Evolutionary conservation across 2,113 vertebrate genomes (phyloP), one percentile per base, ranked within the genome.

Genomic region (Cinclus cinclus): DNA sequence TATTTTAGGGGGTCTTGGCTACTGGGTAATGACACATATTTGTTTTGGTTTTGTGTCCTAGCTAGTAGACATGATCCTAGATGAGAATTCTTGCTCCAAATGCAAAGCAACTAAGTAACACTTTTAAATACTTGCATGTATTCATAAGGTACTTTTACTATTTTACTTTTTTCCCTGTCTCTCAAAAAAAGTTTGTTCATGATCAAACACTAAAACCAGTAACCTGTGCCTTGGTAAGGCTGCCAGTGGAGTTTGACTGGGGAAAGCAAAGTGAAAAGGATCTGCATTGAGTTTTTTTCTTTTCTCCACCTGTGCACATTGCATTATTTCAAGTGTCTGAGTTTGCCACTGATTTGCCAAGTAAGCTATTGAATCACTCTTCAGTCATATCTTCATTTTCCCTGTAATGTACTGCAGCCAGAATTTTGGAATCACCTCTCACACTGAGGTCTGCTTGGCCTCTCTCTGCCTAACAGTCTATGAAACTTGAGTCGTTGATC

Each of bases 21-120:
- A 28, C 25, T 41, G 31, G 8, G 1, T 52, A 46, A 27, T 28
- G 18, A 15, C 10, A 20, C 0, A 0, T 15, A 24, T 24, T 67
- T 83, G 4, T 27, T 80, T 53, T 22, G 5, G 3, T 6, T 69
- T 74, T 78, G 12, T 89, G 41, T 79, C 16, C 37, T 69, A 33
- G 6, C 2, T 69, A 42, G 12, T 47, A 78, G 33, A n/a, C 30
- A 33, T 58, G 15, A 81, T 67, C 30, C 16, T 59, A 47, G 7
- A 8, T 59, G 16, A 35, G 35, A 68, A 42, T 37, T 59, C 24
- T 83, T 78, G 5, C 64, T 89, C 30, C 15, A 58, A 83, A 65
- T 23, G 1, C 9, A 70, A 64, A 83, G 20, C 2, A 55, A 55
- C 6, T 75, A 67, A 73, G 31, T 22, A 67, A n/a, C 0, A 17